These are phyloP conservation scores for Ranitomeya variabilis DNA, from an alignment of 2,113 vertebrate genomes.

Conservation along the genomic window DNA sequence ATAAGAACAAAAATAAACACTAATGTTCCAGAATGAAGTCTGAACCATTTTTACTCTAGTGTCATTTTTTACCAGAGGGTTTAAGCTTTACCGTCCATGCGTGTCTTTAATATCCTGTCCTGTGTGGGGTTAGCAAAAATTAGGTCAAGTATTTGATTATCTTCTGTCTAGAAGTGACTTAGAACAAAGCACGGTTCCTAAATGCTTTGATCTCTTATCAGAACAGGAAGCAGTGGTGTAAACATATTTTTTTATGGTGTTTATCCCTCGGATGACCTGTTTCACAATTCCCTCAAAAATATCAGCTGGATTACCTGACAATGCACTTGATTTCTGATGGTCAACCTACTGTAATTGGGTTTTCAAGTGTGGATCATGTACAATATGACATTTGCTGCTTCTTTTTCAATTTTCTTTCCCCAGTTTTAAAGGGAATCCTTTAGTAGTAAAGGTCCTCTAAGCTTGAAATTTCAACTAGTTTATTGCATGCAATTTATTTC, in stretches of 20 bases:
- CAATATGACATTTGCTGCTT: background rate
- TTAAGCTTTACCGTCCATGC: background rate
- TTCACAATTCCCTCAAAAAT: background rate
- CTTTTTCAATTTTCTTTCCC: too few relatives aligned
- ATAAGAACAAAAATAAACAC: background rate
- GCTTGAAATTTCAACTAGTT: too few relatives aligned
- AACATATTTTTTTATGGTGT: slow-evolving; percentile 7
- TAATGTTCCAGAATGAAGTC: background rate
- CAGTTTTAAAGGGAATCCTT: too few relatives aligned
- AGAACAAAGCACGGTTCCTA: slow-evolving; percentile 14
- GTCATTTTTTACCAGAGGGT: background rate
- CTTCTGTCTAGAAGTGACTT: slow-evolving; percentile 11
- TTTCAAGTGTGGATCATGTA: background rate
- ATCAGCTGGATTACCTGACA: slow-evolving; percentile 6
- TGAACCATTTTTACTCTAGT: background rate
- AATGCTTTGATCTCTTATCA: slow-evolving; percentile 37
- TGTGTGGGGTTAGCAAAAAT: slow-evolving; percentile 7
- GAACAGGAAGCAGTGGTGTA: slow-evolving; percentile 39
- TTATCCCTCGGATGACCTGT: slow-evolving; percentile 8
- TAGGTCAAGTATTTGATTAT: slow-evolving; percentile 39
- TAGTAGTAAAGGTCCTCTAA: background rate
- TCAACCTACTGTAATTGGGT: background rate
- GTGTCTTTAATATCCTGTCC: slow-evolving; percentile 22
- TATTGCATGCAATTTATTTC: too few relatives aligned
- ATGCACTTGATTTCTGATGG: background rate